These are phyloP conservation scores for Drosophila virilis DNA, from an alignment of 1,140 invertebrate species.

Conservation along the genomic window DNA sequence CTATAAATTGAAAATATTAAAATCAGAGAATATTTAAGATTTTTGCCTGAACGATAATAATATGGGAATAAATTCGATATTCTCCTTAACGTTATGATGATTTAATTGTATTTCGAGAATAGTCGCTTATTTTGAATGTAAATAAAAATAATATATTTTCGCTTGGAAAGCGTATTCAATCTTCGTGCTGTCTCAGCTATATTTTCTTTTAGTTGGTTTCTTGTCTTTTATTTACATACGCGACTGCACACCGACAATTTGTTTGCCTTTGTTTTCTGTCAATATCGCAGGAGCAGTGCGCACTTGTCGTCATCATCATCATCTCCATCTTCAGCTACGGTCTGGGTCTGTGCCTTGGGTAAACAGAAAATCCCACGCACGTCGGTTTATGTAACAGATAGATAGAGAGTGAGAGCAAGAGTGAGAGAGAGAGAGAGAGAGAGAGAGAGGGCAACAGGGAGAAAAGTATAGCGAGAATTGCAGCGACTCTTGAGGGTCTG, in stretches of 20 bases:
- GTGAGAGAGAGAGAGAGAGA: neutral
- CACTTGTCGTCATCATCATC: slow-evolving; percentile 76
- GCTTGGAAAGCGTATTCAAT: slow-evolving; percentile 2
- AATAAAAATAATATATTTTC: too few species aligned
- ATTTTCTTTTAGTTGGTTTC: slow-evolving; percentile 21
- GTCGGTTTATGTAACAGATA: slow-evolving; percentile 51
- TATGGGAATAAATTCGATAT: too few species aligned
- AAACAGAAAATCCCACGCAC: slow-evolving; percentile 73
- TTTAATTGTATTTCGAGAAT: too few species aligned
- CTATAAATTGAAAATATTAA: too few species aligned
- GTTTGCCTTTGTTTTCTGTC: slow-evolving; percentile 80
- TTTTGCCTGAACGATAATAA: too few species aligned
- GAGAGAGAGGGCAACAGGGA: too few species aligned
- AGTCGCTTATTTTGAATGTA: too few species aligned
- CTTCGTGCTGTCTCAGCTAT: neutral
- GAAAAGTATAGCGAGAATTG: neutral
- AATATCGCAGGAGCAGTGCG: slow-evolving; percentile 63
- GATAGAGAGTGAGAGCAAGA: neutral
- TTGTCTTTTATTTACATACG: slow-evolving; percentile 69
- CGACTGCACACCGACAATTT: slow-evolving; percentile 72
- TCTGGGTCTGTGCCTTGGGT: slow-evolving; percentile 48
- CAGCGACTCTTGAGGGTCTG: slow-evolving; percentile 8
- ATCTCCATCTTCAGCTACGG: slow-evolving; percentile 26
- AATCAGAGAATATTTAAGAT: too few species aligned
- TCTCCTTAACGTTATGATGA: too few species aligned